phyloP scores from a whole-genome alignment of 92 coral and sea anemone species.

The Phenganax stokvisi region DNA sequence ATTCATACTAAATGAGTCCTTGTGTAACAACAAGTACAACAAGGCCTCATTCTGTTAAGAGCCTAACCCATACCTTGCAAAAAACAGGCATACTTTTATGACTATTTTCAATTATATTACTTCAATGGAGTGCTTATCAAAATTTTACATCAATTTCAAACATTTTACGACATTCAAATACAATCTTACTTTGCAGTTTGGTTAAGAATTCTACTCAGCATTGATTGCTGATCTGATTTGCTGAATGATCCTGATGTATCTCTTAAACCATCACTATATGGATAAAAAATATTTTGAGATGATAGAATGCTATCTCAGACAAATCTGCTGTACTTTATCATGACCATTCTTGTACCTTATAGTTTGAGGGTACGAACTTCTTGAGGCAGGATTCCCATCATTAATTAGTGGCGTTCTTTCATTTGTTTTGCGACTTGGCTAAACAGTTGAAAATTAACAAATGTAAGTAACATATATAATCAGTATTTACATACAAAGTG shows the following conservation, averaged over 20 bases:
- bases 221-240: slow-evolving; percentile 88
- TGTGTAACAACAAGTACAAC: too few species aligned
- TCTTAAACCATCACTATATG: slow-evolving; percentile 51
- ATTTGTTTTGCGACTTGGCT: slow-evolving; percentile 35
- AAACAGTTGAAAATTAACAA: neutral
- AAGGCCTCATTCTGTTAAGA: too few species aligned
- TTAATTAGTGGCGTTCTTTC: slow-evolving; percentile 76
- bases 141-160: neutral
- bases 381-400: slow-evolving; percentile 55
- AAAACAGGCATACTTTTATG: too few species aligned
- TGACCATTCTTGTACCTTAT: slow-evolving; percentile 51
- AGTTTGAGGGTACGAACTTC: slow-evolving; percentile 67
- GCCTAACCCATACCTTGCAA: too few species aligned
- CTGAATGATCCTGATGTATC: slow-evolving; percentile 71
- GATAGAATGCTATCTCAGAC: neutral
- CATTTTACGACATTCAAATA: neutral
- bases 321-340: neutral
- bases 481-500: too few species aligned
- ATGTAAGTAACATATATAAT: too few species aligned
- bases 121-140: neutral
- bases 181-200: slow-evolving; percentile 92
- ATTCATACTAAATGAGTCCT: too few species aligned
- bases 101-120: too few species aligned
- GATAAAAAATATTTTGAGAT: neutral
- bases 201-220: slow-evolving; percentile 83